phyloP scores from a whole-genome alignment of 2,113 vertebrate species.

The Dasypus novemcinctus region DNA sequence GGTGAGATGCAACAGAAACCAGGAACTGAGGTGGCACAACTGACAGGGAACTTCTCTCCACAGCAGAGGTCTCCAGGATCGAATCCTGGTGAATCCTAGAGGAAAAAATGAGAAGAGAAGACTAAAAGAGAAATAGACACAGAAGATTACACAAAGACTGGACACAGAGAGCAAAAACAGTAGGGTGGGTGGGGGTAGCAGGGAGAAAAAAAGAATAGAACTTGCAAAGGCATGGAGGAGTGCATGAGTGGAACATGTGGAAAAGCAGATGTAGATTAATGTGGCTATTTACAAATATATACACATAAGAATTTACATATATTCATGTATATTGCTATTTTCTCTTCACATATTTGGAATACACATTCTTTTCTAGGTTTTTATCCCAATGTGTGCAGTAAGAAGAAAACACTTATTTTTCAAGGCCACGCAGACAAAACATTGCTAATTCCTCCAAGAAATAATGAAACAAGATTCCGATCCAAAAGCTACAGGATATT shows the following conservation, averaged over 20 bases:
- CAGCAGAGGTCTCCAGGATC: too few relatives aligned
- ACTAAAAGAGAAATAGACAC: too few relatives aligned
- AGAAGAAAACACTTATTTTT: neutral
- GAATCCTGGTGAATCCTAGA: too few relatives aligned
- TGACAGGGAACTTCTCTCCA: too few relatives aligned
- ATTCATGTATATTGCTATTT: too few relatives aligned
- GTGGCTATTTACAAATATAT: neutral
- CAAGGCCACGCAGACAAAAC: neutral
- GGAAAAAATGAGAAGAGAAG: too few relatives aligned
- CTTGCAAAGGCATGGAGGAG: neutral
- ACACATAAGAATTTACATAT: neutral
- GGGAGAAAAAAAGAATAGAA: neutral
- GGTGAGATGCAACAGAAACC: too few relatives aligned
- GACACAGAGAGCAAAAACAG: too few relatives aligned
- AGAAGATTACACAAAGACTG: too few relatives aligned
- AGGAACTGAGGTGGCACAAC: too few relatives aligned
- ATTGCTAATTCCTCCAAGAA: neutral
- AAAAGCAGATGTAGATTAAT: neutral
- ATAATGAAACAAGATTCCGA: neutral
- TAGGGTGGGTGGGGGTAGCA: too few relatives aligned
- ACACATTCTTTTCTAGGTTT: neutral
- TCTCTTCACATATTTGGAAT: neutral
- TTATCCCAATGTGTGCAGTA: neutral
- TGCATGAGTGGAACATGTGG: fast-evolving
- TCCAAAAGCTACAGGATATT: neutral